These are phyloP conservation scores for Drosophila burlai DNA, from an alignment of 1,140 invertebrate species.

Conservation along the genomic window DNA sequence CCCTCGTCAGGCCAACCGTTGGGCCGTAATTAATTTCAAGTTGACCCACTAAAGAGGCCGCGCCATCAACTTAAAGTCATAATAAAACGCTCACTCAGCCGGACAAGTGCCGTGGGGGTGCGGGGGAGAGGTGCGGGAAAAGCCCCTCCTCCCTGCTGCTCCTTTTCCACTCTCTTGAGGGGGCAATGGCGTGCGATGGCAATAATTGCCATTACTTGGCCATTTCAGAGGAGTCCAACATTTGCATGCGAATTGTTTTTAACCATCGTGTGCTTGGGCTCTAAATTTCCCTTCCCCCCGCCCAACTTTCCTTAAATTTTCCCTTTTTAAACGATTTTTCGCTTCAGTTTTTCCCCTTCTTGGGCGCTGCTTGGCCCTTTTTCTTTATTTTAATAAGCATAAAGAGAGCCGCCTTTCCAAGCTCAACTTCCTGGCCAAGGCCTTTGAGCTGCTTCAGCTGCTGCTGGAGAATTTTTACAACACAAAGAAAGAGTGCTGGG, in stretches of 20 bases:
- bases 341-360: slow-evolving; percentile 7
- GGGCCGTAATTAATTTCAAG: slow-evolving; percentile 76
- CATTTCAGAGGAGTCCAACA: slow-evolving; percentile 31
- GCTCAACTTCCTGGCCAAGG: background rate
- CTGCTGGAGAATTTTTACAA: background rate
- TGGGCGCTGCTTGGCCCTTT: slow-evolving; percentile 1
- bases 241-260: slow-evolving; percentile 65
- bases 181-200: slow-evolving; percentile 70
- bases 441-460: slow-evolving; percentile 3
- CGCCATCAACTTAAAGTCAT: slow-evolving; percentile 65
- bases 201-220: slow-evolving; percentile 77
- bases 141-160: background rate
- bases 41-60: slow-evolving; percentile 72
- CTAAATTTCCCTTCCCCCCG: slow-evolving; percentile 21
- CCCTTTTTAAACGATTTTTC: slow-evolving; percentile 40
- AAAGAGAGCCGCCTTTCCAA: slow-evolving; percentile 30
- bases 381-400: slow-evolving; percentile 29
- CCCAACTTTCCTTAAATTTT: background rate
- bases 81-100: slow-evolving; percentile 66
- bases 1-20: background rate
- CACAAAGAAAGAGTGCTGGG: background rate
- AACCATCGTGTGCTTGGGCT: slow-evolving; percentile 18
- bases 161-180: background rate
- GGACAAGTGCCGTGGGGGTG: slow-evolving; percentile 20
- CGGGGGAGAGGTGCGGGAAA: background rate